phyloP scores from a whole-genome alignment of 2,113 vertebrate species.

The Gymnorhina tibicen region DNA sequence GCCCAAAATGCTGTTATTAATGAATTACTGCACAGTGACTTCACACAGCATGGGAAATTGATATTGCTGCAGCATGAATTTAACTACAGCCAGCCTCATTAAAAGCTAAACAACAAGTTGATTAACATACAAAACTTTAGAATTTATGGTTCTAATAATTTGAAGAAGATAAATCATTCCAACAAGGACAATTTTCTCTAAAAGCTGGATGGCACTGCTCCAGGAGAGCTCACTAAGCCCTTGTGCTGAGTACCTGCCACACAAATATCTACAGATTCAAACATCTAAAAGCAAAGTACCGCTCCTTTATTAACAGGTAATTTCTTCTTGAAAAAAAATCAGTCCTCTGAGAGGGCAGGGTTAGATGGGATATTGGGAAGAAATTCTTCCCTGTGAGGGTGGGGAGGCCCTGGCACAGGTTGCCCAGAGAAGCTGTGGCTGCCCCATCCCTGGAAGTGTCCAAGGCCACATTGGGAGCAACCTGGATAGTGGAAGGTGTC shows the following conservation, averaged over 20 bases:
- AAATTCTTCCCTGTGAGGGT: neutral
- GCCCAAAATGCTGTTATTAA: constrained; percentile 35
- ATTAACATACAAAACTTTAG: neutral
- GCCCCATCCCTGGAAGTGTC: neutral
- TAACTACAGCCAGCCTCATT: constrained; percentile 37
- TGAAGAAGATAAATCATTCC: neutral
- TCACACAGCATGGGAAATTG: constrained; percentile 36
- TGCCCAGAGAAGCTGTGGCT: neutral
- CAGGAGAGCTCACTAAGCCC: neutral
- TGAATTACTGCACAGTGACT: constrained; percentile 24
- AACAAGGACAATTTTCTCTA: neutral
- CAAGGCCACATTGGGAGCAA: neutral
- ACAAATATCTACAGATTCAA: neutral
- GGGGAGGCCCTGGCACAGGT: rapidly evolving
- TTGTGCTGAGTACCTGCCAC: neutral
- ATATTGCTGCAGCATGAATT: constrained; percentile 36
- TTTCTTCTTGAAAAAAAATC: neutral
- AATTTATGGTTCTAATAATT: neutral
- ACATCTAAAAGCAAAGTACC: neutral
- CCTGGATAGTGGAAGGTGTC: neutral
- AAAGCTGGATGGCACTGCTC: neutral
- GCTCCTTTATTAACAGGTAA: neutral
- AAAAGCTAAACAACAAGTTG: constrained; percentile 4
- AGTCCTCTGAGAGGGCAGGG: neutral
- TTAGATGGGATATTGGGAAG: neutral